Percentiles rank a stretch among this genome's conserved stretches.
These are phyloP conservation scores for Acanthurus tractus DNA, from an alignment of 2,797 vertebrate genomes.

Conservation along the genomic window DNA sequence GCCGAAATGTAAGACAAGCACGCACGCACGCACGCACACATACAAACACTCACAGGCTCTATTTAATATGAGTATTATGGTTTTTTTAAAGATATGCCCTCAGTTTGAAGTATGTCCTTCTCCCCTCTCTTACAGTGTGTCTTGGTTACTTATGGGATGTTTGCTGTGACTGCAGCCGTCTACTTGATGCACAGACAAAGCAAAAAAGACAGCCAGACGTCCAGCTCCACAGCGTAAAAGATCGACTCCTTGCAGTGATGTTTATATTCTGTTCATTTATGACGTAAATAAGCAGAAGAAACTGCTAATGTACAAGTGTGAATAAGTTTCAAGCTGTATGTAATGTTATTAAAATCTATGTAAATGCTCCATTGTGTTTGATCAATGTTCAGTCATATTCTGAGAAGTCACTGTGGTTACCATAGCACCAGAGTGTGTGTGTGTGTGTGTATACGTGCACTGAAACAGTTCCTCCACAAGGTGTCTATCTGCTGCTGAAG, in stretches of 20 bases:
- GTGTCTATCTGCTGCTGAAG: background rate
- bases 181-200: slow-evolving; percentile 58
- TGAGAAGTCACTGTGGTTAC: slow-evolving; percentile 2
- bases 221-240: slow-evolving; percentile 43
- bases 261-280: slow-evolving; percentile 1
- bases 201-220: slow-evolving; percentile 46
- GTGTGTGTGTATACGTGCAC: slow-evolving; percentile 1
- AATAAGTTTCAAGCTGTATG: background rate
- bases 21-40: background rate
- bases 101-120: background rate
- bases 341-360: slow-evolving; percentile 38
- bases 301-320: background rate
- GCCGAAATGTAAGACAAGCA: too few species aligned
- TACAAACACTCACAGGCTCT: background rate
- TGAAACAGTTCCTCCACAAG: slow-evolving; percentile 16
- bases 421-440: background rate
- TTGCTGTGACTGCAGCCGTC: slow-evolving; percentile 58
- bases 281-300: slow-evolving; percentile 1
- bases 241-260: background rate
- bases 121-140: slow-evolving; percentile 72
- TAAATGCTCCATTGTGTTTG: slow-evolving; percentile 2
- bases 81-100: background rate
- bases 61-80: background rate
- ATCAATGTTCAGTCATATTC: background rate
- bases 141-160: slow-evolving; percentile 70